Conservation (phyloP, 2,113 vertebrate species). For the Apus apus region DNA sequence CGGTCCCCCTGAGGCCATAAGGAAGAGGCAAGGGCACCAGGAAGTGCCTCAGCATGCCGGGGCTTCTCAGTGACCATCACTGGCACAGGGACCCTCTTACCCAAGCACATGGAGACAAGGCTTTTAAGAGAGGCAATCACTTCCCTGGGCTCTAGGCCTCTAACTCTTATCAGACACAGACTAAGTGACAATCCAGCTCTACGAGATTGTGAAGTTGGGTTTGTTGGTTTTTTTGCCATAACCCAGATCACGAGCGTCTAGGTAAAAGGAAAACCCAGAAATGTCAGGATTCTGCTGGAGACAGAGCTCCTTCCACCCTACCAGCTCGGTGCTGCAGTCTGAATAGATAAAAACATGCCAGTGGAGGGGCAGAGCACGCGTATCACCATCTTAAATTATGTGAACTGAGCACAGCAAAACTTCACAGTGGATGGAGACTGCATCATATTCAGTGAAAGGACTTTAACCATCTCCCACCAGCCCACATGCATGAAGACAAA, state of each 20-base stretch:
- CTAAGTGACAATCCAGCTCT: background rate
- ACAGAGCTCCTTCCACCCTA: background rate
- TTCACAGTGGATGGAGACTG: background rate
- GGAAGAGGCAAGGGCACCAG: background rate
- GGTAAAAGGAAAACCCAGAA: background rate
- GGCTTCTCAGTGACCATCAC: background rate
- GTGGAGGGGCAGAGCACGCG: background rate
- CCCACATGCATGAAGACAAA: background rate
- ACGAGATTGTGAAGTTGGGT: background rate
- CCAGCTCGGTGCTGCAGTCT: background rate
- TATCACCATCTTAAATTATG: background rate
- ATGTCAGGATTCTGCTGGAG: background rate
- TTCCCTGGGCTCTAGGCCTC: background rate
- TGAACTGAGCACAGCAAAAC: constrained; percentile 45
- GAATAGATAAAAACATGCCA: background rate
- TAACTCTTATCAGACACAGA: background rate
- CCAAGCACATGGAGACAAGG: background rate
- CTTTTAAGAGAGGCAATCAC: background rate
- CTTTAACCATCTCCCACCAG: background rate
- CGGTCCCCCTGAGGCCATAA: background rate
- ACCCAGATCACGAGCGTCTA: background rate
- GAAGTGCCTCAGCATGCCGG: background rate
- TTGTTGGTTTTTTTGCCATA: background rate
- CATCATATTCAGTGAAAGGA: background rate
- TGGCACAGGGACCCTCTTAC: background rate